These are phyloP conservation scores for Melolontha melolontha DNA, from an alignment of 2,888 invertebrate species.

Conservation along the genomic window DNA sequence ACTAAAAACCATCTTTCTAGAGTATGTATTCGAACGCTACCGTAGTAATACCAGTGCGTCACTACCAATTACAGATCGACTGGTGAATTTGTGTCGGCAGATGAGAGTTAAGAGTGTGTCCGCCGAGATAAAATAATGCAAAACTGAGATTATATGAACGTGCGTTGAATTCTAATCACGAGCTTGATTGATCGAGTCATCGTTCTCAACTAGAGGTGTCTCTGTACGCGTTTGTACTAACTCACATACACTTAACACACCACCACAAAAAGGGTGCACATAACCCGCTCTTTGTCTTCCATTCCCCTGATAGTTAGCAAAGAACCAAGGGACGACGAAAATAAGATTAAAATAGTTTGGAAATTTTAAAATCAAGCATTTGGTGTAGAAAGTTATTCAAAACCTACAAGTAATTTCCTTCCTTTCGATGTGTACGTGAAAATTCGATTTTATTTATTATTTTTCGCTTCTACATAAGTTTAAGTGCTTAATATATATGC, in stretches of 20 bases:
- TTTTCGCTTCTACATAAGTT: too few species aligned
- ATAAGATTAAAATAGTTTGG: slow-evolving; percentile 44
- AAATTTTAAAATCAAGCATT: slow-evolving; percentile 43
- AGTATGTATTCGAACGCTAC: slow-evolving; percentile 9
- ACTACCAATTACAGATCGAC: slow-evolving; percentile 35
- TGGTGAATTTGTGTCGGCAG: slow-evolving; percentile 11
- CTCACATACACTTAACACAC: slow-evolving; percentile 28
- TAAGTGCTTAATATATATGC: too few species aligned
- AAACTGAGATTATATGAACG: slow-evolving; percentile 65
- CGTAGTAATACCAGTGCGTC: slow-evolving; percentile 29
- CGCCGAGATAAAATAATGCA: slow-evolving; percentile 65
- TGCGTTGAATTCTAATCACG: slow-evolving; percentile 64
- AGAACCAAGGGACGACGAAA: slow-evolving; percentile 21
- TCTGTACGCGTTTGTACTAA: slow-evolving; percentile 31
- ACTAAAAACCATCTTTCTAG: slow-evolving; percentile 9
- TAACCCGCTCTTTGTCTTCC: slow-evolving; percentile 23
- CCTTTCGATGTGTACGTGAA: too few species aligned
- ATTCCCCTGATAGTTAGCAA: slow-evolving; percentile 12
- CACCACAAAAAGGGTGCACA: slow-evolving; percentile 32
- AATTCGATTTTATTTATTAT: too few species aligned
- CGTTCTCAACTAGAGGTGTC: slow-evolving; percentile 49
- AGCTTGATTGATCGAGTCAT: slow-evolving; percentile 59
- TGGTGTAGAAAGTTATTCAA: slow-evolving; percentile 18
- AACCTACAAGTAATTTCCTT: too few species aligned
- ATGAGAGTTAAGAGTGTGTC: slow-evolving; percentile 57